Conservation (phyloP, 35 echinoderm and acorn worm genomes). For the Holothuria glaberrima region DNA sequence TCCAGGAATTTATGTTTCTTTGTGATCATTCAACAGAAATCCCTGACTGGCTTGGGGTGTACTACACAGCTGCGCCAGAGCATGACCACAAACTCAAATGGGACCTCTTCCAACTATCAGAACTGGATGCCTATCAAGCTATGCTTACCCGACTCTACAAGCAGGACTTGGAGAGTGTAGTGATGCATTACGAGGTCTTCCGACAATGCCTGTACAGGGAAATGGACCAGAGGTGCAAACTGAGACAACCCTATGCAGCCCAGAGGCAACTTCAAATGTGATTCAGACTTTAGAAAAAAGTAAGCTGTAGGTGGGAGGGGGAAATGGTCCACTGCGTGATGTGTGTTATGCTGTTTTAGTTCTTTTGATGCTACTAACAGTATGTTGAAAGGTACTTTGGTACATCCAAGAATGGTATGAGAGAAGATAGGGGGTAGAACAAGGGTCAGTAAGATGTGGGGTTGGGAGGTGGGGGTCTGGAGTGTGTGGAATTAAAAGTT, state of each 20-base stretch:
- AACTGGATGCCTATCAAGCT: constrained; percentile 87
- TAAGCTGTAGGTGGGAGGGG: no score
- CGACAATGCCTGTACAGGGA: constrained; percentile 70
- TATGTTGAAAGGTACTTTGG: no score
- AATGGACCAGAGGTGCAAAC: constrained; percentile 65
- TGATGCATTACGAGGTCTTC: constrained; percentile 94
- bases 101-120: constrained; percentile 85
- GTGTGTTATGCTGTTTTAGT: no score
- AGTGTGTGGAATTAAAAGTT: no score
- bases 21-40: constrained; percentile 72
- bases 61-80: constrained; percentile 81
- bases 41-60: constrained; percentile 87
- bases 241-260: constrained; percentile 22
- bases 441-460: no score
- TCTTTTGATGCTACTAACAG: no score
- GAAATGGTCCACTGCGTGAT: no score
- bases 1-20: not conserved
- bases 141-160: constrained; percentile 95
- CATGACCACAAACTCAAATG: constrained; percentile 96
- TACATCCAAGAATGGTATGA: no score
- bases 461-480: no score
- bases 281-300: no score
- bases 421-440: no score
- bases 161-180: constrained; percentile 77
- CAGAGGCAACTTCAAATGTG: not conserved